phyloP scores from a whole-genome alignment of 2,797 vertebrate species.

The Betta splendens region DNA sequence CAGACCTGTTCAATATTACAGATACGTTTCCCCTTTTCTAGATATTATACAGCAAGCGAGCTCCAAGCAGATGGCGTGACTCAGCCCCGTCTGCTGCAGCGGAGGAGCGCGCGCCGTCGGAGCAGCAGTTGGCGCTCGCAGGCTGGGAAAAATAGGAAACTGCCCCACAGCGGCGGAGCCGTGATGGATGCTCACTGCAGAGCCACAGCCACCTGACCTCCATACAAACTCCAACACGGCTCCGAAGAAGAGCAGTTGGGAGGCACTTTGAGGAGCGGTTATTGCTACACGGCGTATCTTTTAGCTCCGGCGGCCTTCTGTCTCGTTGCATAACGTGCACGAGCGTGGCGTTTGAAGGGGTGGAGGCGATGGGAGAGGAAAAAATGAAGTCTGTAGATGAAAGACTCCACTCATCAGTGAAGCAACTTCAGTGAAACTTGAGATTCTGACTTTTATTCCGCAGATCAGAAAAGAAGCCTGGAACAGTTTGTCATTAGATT shows the following conservation, averaged over 20 bases:
- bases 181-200: constrained; percentile 84
- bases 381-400: no score
- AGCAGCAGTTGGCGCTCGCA: constrained; percentile 68
- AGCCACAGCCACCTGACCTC: constrained; percentile 76
- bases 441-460: no score
- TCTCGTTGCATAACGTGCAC: constrained; percentile 5
- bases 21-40: constrained; percentile 16
- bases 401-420: no score
- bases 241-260: constrained; percentile 48
- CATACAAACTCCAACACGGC: constrained; percentile 71
- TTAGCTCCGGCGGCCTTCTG: constrained; percentile 15
- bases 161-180: constrained; percentile 73
- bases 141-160: constrained; percentile 71
- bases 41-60: constrained; percentile 26
- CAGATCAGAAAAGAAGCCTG: no score
- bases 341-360: constrained; percentile 9
- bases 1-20: constrained; percentile 55
- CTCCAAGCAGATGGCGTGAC: constrained; percentile 76
- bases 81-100: constrained; percentile 64
- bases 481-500: no score
- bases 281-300: background rate
- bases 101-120: constrained; percentile 54
- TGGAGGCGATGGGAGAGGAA: no score
- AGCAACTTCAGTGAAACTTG: no score
- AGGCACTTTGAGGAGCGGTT: constrained; percentile 15